Percentiles rank a stretch among this genome's conserved stretches.
Conservation (phyloP, 1,140 invertebrate species). For the Tigriopus japonicus region DNA sequence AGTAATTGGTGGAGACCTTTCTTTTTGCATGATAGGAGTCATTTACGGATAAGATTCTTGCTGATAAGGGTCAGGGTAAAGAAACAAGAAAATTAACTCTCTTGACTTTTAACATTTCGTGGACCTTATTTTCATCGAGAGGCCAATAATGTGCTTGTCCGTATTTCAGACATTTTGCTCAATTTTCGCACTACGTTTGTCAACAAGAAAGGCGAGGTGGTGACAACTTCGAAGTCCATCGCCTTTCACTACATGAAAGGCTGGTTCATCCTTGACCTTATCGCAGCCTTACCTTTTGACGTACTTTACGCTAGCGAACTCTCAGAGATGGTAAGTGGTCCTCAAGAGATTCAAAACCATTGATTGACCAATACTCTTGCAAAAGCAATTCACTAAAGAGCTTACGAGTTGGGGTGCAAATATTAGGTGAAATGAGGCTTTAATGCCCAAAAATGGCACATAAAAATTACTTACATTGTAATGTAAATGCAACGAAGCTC, state of each 20-base stretch:
- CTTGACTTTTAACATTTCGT: too few relatives aligned
- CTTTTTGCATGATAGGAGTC: neutral
- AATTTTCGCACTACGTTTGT: slow-evolving; percentile 98
- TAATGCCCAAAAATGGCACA: too few relatives aligned
- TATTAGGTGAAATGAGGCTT: too few relatives aligned
- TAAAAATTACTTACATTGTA: too few relatives aligned
- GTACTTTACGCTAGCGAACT: slow-evolving; percentile 61
- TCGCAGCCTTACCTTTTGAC: slow-evolving; percentile 52
- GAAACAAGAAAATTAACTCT: neutral
- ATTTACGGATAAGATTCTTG: neutral
- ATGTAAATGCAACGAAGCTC: too few relatives aligned
- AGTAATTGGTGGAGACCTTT: too few relatives aligned
- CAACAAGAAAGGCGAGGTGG: slow-evolving; percentile 94
- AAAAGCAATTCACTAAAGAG: too few relatives aligned
- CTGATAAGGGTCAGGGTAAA: too few relatives aligned
- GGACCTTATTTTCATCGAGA: neutral
- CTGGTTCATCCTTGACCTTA: slow-evolving; percentile 44
- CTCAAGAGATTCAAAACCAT: neutral
- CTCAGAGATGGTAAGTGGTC: slow-evolving; percentile 45
- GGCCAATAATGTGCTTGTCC: slow-evolving; percentile 23
- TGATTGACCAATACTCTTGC: too few relatives aligned
- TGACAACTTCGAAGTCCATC: slow-evolving; percentile 71
- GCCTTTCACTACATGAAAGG: slow-evolving; percentile 48
- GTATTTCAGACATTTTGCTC: slow-evolving; percentile 75
- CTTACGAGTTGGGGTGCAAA: too few relatives aligned